Percentiles rank a stretch among this genome's conserved stretches.
These are phyloP conservation scores for Enhydra lutris DNA, from an alignment of 2,113 vertebrate genomes.

Conservation along the genomic window DNA sequence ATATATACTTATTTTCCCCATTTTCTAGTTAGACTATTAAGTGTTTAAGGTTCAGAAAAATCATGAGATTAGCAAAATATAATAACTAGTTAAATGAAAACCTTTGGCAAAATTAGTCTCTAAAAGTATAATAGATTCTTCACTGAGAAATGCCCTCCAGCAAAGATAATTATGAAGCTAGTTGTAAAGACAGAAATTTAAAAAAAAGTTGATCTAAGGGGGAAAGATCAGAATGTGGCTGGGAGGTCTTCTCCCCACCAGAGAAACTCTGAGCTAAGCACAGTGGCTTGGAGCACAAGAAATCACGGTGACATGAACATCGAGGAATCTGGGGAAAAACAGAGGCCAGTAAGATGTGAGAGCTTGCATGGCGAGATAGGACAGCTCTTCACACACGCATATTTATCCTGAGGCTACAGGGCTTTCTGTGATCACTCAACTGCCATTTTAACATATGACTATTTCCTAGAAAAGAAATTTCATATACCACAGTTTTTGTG, in stretches of 20 bases:
- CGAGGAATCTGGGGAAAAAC: neutral
- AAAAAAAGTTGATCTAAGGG: neutral
- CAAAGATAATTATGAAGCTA: neutral
- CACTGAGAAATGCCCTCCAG: neutral
- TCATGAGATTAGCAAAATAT: neutral
- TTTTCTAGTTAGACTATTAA: neutral
- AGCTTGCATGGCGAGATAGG: accelerated
- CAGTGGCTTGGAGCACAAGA: neutral
- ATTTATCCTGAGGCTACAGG: neutral
- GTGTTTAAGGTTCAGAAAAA: neutral
- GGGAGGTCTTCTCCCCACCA: neutral
- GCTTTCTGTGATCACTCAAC: neutral
- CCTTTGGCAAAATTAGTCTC: neutral
- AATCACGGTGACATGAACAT: accelerated
- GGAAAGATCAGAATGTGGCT: neutral
- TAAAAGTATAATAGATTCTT: neutral
- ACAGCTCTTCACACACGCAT: neutral
- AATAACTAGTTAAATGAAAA: neutral
- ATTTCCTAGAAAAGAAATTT: slow-evolving; percentile 26
- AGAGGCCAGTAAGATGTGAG: too few species aligned
- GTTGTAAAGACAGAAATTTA: neutral
- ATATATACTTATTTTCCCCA: neutral
- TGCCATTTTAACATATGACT: neutral
- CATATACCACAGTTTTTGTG: neutral
- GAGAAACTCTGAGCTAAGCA: neutral